Evolutionary conservation across 2,113 vertebrate species (phyloP).

Genomic region (Lipotes vexillifer): DNA sequence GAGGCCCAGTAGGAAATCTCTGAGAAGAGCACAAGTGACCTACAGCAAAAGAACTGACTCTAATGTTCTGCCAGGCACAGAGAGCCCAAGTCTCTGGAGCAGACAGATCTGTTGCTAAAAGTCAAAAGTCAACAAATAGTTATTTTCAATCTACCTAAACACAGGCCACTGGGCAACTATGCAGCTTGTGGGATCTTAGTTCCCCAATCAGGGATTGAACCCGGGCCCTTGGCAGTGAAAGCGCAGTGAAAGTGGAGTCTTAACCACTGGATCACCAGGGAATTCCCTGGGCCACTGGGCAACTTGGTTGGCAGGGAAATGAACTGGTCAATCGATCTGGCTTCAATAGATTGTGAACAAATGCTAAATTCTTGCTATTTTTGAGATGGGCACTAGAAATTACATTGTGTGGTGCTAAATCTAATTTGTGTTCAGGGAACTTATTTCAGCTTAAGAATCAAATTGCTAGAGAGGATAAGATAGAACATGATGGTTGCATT

Average conservation of each 20-base stretch:
- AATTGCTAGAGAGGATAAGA: neutral
- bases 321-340: neutral
- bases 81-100: neutral
- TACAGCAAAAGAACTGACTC: neutral
- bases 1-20: neutral
- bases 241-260: too few species aligned
- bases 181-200: too few species aligned
- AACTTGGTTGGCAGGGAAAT: neutral
- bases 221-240: too few species aligned
- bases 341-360: neutral
- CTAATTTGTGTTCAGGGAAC: neutral
- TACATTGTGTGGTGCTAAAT: neutral
- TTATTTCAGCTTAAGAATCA: neutral
- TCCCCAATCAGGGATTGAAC: too few species aligned
- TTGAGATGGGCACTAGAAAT: neutral
- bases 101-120: neutral
- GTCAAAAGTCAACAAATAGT: neutral
- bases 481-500: neutral
- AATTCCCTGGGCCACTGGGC: too few species aligned
- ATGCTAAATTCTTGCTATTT: neutral
- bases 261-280: too few species aligned
- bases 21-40: neutral
- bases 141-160: neutral
- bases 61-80: neutral
- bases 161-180: neutral